Conservation (phyloP, 2,113 vertebrate genomes). For the Scolopax mira region DNA sequence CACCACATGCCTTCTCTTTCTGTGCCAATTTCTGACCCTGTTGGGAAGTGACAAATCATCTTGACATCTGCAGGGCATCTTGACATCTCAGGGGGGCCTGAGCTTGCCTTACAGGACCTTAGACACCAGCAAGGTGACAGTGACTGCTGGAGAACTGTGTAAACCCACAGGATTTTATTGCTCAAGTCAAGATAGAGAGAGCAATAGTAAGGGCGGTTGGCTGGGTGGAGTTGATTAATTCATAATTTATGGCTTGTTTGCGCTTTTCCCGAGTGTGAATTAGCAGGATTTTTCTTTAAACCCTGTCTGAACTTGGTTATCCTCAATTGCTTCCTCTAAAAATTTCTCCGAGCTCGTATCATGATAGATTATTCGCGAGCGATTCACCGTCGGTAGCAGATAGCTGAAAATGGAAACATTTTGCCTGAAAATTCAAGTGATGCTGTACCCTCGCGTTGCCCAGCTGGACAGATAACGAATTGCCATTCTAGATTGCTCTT, state of each 20-base stretch:
- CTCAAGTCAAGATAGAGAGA: neutral
- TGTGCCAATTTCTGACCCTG: neutral
- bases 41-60: neutral
- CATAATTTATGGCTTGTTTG: neutral
- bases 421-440: neutral
- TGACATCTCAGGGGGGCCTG: neutral
- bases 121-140: neutral
- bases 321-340: conserved; percentile 23
- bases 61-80: neutral
- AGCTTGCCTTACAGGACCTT: neutral
- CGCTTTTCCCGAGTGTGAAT: neutral
- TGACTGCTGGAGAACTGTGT: neutral
- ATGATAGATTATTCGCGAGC: neutral
- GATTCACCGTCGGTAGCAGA: neutral
- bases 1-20: neutral
- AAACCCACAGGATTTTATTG: neutral
- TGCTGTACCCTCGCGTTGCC: neutral
- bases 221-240: neutral
- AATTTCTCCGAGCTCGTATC: neutral
- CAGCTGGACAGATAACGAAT: neutral
- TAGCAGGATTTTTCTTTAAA: neutral
- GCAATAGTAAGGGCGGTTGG: neutral
- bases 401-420: conserved; percentile 1
- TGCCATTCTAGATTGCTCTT: neutral
- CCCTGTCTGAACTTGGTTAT: neutral